Evolutionary conservation across 2,888 invertebrate species (phyloP), one percentile per base, ranked within the genome.

Genomic region (Scaptodrosophila latifasciaeformis): DNA sequence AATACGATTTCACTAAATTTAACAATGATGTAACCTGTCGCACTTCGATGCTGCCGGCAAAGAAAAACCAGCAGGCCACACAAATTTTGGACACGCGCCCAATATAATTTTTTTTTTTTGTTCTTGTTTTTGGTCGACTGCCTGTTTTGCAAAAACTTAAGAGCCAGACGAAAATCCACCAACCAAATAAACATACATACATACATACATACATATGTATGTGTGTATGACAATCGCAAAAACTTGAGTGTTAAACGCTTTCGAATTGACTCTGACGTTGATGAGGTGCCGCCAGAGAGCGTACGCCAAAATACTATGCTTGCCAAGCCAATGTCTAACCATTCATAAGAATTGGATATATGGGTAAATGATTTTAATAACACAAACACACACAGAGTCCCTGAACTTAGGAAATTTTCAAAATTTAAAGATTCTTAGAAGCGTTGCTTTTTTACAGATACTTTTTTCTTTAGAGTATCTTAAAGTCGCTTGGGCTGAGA

Each of bases 1-100:
- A 55, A 31, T 52, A 27, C 52, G 49, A 64, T 65, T 66, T 67
- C 55, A 70, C 81, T 83, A 84, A 82, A 79, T 83, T 82, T 84
- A 84, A 84, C 71, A 82, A 83, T 83, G 83, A 83, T 84, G 82
- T 81, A 84, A 83, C 66, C 65, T 75, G 79, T 80, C 82, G 81
- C 67, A 55, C 70, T 70, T 59, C 19, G 27, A 27, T 27, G 18
- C 34, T 15, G 2, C 31, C 52, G 31, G 47, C 30, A 18, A 51
- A 31, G 12, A 40, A 17, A 35, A 9, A 35, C 18, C 17, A 45
- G 39, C 45, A 29, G 65, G 53, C 55, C 62, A 48, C 62, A 54
- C 60, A 54, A 53, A 67, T 64, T 65, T 82, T 82, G 81, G 81
- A 72, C 67, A 68, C 56, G 65, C 59, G 79, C 79, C 84, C 82